Evolutionary conservation across 1,140 invertebrate genomes (phyloP).

Genomic region (Elymnias hypermnestra): DNA sequence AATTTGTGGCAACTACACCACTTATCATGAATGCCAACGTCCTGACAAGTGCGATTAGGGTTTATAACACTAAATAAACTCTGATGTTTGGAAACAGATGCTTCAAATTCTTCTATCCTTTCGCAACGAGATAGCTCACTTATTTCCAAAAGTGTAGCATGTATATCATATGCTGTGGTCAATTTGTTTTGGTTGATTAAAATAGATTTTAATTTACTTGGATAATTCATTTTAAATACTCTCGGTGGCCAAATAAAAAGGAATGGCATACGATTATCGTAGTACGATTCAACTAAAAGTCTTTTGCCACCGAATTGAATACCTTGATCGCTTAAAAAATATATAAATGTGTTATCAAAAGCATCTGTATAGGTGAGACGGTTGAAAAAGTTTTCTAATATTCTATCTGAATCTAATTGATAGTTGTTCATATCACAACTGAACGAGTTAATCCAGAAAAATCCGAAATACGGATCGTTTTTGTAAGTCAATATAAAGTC

Average conservation of each 20-base stretch:
- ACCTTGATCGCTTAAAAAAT: constrained; percentile 93
- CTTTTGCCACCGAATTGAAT: constrained; percentile 86
- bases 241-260: constrained; percentile 83
- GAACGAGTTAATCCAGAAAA: constrained; percentile 84
- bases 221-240: constrained; percentile 79
- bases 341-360: constrained; percentile 78
- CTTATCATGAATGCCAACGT: constrained; percentile 84
- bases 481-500: constrained; percentile 79
- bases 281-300: constrained; percentile 84
- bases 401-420: constrained; percentile 77
- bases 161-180: constrained; percentile 85
- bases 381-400: constrained; percentile 75
- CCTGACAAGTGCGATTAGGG: constrained; percentile 82
- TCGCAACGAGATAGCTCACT: constrained; percentile 52
- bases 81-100: constrained; percentile 79
- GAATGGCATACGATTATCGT: constrained; percentile 90
- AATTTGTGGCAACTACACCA: constrained; percentile 86
- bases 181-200: constrained; percentile 80
- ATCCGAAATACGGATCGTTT: constrained; percentile 78
- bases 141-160: constrained; percentile 77
- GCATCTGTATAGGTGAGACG: constrained; percentile 71
- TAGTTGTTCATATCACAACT: constrained; percentile 82
- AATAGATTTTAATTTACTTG: constrained; percentile 78
- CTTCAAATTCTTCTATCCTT: constrained; percentile 51
- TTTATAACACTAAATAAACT: constrained; percentile 82